These are phyloP conservation scores for Archivesica marissinica DNA, from an alignment of 1,140 invertebrate genomes.

Conservation along the genomic window DNA sequence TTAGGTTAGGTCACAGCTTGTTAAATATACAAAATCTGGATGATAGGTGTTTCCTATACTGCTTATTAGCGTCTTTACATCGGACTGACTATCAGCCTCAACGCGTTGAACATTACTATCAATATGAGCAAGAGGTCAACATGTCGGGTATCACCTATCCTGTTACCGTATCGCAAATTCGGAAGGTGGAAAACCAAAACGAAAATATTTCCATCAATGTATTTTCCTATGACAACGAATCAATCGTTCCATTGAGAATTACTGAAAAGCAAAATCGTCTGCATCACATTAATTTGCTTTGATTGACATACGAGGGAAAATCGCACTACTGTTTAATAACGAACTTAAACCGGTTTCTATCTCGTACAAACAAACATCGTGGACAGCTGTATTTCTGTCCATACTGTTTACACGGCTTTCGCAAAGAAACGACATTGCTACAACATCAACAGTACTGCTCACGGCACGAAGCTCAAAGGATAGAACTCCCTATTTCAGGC, in stretches of 20 bases:
- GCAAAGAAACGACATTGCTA: slow-evolving; percentile 8
- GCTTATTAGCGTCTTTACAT: too few relatives aligned
- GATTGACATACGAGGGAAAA: slow-evolving; percentile 3
- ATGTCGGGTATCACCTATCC: slow-evolving; percentile 38
- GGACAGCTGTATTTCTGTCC: slow-evolving; percentile 30
- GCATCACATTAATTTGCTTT: slow-evolving; percentile 10
- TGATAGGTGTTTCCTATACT: too few relatives aligned
- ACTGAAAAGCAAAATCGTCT: too few relatives aligned
- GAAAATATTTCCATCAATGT: slow-evolving; percentile 32
- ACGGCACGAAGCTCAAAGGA: slow-evolving; percentile 19
- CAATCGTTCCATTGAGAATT: slow-evolving; percentile 17
- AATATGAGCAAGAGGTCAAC: slow-evolving; percentile 9
- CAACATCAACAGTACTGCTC: slow-evolving; percentile 17
- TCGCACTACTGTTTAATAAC: slow-evolving; percentile 1
- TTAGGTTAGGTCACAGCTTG: too few relatives aligned
- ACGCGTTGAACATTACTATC: not conserved
- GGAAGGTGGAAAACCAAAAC: slow-evolving; percentile 35
- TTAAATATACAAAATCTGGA: too few relatives aligned
- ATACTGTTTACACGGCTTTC: slow-evolving; percentile 27
- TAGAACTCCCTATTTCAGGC: slow-evolving; percentile 38
- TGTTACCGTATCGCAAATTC: not conserved
- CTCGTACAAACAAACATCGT: slow-evolving; percentile 31
- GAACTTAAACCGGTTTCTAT: slow-evolving; percentile 21
- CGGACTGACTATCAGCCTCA: too few relatives aligned
- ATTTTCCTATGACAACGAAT: slow-evolving; percentile 19